Conservation (phyloP, 2,113 vertebrate species). For the Triplophysa siluroides region DNA sequence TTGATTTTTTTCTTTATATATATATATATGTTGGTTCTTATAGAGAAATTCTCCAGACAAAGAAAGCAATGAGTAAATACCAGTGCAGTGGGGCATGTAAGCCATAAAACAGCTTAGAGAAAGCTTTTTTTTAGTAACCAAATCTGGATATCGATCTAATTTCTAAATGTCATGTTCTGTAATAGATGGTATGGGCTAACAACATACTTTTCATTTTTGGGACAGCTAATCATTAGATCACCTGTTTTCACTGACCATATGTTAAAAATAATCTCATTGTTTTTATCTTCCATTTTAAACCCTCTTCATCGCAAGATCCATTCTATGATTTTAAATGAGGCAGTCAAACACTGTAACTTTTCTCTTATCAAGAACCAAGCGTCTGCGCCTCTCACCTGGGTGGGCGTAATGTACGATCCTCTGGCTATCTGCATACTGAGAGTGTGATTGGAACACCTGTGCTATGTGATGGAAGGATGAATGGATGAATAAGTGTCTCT, state of each 20-base stretch:
- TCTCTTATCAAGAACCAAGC: neutral
- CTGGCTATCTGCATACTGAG: slow-evolving; percentile 20
- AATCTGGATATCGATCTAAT: too few relatives aligned
- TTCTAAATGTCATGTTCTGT: too few relatives aligned
- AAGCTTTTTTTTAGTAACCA: too few relatives aligned
- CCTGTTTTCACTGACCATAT: too few relatives aligned
- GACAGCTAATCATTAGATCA: too few relatives aligned
- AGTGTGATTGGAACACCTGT: slow-evolving; percentile 63
- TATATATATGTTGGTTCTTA: slow-evolving; percentile 57
- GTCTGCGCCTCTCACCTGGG: neutral
- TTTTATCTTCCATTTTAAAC: too few relatives aligned
- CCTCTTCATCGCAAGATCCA: too few relatives aligned
- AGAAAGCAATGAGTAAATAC: slow-evolving; percentile 50
- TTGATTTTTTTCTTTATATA: slow-evolving; percentile 65
- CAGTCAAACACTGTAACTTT: neutral
- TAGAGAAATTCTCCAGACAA: slow-evolving; percentile 50
- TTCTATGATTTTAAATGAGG: neutral
- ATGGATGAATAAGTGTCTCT: slow-evolving; percentile 40
- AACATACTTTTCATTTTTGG: too few relatives aligned
- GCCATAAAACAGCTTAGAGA: slow-evolving; percentile 40
- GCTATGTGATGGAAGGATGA: slow-evolving; percentile 61
- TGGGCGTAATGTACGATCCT: neutral
- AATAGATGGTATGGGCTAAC: too few relatives aligned
- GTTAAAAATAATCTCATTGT: too few relatives aligned
- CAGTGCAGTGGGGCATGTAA: slow-evolving; percentile 48